Evolutionary conservation across 2,113 vertebrate species (phyloP), one percentile per base, ranked within the genome.

Genomic region (Salminus brasiliensis): DNA sequence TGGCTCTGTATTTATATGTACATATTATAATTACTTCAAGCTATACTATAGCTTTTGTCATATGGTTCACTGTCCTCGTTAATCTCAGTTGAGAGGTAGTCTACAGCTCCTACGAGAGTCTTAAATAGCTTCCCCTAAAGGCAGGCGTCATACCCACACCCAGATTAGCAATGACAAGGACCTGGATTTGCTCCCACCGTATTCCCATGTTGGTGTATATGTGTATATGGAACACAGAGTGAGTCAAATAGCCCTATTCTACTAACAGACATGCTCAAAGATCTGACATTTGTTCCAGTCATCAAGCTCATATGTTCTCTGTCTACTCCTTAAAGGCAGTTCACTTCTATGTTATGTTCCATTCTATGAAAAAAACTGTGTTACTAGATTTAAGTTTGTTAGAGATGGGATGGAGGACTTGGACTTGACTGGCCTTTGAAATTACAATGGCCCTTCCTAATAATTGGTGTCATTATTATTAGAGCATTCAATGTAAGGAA

Each of bases 131-230:
- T 21, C 29, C 62, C 62, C 62, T 18, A 39, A 66, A 66, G 62
- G 62, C 34, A 66, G 34, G 34, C 62, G 23, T 66, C 62, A 66
- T 66, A 39, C 34, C n/a, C 32, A 66, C 62, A 10, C 18, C 34
- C 62, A 66, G 36, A 66, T 27, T 39, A 36, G 62, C 36, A 9
- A 66, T 66, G 62, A 66, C 34, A 39, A 39, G 34, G 62, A 39
- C 16, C 29, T 32, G 30, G 60, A 63, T 32, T 32, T 30, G 30
- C 27, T 18, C 29, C 60, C 60, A 63, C 15, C 29, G 18, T 34
- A 63, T 34, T 32, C 60, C 60, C 29, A 32, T 63, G 60, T 34
- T 63, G 27, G 29, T 63, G 60, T 21, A 5, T 66, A 23, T 39
- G 62, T 39, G 62, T 66, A 12, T 66, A 66, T 39, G 21, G 52